A percentile compares a stretch with the other conserved stretches of the same genome.
These are phyloP conservation scores for Diloba caeruleocephala DNA, from an alignment of 2,888 invertebrate genomes.

Conservation along the genomic window DNA sequence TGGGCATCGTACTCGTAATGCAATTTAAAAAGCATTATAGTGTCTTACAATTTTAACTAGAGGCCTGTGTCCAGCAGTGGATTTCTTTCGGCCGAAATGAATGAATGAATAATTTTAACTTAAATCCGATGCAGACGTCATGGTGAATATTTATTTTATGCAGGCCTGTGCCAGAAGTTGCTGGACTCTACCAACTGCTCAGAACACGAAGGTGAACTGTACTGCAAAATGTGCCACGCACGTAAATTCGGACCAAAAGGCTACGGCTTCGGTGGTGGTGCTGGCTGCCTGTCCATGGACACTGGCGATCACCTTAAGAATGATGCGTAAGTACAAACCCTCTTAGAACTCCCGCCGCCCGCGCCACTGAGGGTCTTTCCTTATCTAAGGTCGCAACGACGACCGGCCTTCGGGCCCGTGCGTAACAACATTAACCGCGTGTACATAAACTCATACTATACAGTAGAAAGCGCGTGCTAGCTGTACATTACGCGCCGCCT, in stretches of 20 bases:
- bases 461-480: slow-evolving; percentile 86
- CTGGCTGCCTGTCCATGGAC: slow-evolving; percentile 99
- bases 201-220: slow-evolving; percentile 98
- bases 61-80: no score
- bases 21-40: no score
- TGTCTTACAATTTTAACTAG: no score
- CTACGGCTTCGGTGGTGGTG: slow-evolving; percentile 99
- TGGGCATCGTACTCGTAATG: no score
- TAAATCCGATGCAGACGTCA: slow-evolving; percentile 3
- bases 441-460: slow-evolving; percentile 85
- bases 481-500: slow-evolving; percentile 88
- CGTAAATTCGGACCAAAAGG: slow-evolving; percentile 99
- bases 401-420: slow-evolving; percentile 86
- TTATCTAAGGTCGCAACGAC: slow-evolving; percentile 85
- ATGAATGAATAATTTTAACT: not conserved
- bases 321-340: slow-evolving; percentile 92
- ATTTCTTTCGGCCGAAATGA: no score
- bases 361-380: slow-evolving; percentile 89
- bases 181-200: slow-evolving; percentile 99
- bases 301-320: slow-evolving; percentile 96
- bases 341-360: slow-evolving; percentile 84
- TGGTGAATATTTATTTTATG: slow-evolving; percentile 32
- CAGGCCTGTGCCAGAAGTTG: slow-evolving; percentile 98
- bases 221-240: slow-evolving; percentile 99
- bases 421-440: slow-evolving; percentile 89